Percentiles rank a stretch among this genome's conserved stretches.
Evolutionary conservation across 2,888 invertebrate genomes (phyloP).

Genomic region (Synanthedon myopaeformis): DNA sequence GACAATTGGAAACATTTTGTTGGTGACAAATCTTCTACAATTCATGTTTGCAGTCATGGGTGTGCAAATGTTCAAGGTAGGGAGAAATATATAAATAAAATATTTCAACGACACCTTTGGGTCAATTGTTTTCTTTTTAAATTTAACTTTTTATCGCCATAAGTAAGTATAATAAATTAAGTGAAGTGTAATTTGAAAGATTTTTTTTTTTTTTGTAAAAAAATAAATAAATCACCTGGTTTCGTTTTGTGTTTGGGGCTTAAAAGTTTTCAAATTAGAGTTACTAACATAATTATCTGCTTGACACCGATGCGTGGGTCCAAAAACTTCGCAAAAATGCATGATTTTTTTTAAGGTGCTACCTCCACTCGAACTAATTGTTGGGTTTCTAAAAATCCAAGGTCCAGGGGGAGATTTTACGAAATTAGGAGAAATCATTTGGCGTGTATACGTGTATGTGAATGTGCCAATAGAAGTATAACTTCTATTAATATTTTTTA

Average conservation of each 20-base stretch:
- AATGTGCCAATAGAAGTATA: too few relatives aligned
- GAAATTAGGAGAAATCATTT: too few relatives aligned
- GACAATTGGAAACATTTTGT: slow-evolving; percentile 99
- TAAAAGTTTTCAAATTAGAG: slow-evolving; percentile 21
- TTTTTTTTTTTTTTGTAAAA: slow-evolving; percentile 10
- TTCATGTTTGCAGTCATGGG: slow-evolving; percentile 99
- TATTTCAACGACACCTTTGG: slow-evolving; percentile 58
- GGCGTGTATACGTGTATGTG: too few relatives aligned
- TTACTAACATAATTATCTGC: slow-evolving; percentile 39
- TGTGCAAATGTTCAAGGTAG: slow-evolving; percentile 99
- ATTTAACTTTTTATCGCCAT: background rate
- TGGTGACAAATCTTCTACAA: slow-evolving; percentile 99
- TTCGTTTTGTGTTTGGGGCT: slow-evolving; percentile 50
- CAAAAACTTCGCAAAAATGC: slow-evolving; percentile 50
- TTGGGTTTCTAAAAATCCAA: too few relatives aligned
- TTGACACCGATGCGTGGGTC: slow-evolving; percentile 45
- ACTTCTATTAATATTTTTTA: too few relatives aligned
- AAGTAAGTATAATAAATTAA: background rate
- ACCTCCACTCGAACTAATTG: too few relatives aligned
- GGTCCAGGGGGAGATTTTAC: too few relatives aligned
- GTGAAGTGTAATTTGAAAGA: background rate
- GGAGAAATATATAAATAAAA: slow-evolving; percentile 37
- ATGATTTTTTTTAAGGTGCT: slow-evolving; percentile 17
- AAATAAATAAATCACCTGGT: slow-evolving; percentile 28
- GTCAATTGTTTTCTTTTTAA: slow-evolving; percentile 22